Evolutionary conservation across 1,140 invertebrate species (phyloP), one percentile per base, ranked within the genome.

Genomic region (Cydia amplana): DNA sequence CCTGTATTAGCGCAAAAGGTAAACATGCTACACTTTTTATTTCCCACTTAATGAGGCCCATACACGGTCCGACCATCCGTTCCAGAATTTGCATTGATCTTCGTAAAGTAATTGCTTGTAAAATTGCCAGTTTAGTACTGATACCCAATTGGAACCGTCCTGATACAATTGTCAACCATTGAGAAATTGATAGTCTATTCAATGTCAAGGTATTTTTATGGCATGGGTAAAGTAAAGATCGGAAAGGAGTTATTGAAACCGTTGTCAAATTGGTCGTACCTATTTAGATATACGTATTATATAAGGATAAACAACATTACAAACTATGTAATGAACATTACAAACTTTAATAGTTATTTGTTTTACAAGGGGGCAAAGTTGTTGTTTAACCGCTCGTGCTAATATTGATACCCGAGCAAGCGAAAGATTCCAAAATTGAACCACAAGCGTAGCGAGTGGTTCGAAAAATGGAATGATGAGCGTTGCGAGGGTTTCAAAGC

Each of bases 1-100:
- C 74, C 82, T 85, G 84, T 87, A 85, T 84, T 84, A 89, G 86
- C 78, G 83, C 80, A 80, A 23, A 60, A 81, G 79, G 79, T 75
- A 76, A 83, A 78, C 72, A 78, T 74, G 80, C 81, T 80, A 80
- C 74, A 78, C 63, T 86, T 87, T 89, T 87, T 90, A 86, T 78
- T 78, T 67, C 63, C 32, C 77, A 79, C 80, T 87, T 91, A 91
- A 91, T 91, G 88, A 91, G 84, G 82, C 73, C 90, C 88, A 83
- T 90, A 91, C 81, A 89, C 60, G 85, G 87, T 65, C 72, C 55
- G 78, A 72, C 75, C 74, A 81, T 79, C 78, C 83, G 84, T 82
- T 87, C 87, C 88, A 87, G 86, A 88, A 88, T 90, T 84, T 90
- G 83, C 87, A 91, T 90, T 86, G 86, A 88, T 87, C 80, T 77